phyloP scores from a whole-genome alignment of 2,113 vertebrate genomes.

The Corythaixoides concolor region DNA sequence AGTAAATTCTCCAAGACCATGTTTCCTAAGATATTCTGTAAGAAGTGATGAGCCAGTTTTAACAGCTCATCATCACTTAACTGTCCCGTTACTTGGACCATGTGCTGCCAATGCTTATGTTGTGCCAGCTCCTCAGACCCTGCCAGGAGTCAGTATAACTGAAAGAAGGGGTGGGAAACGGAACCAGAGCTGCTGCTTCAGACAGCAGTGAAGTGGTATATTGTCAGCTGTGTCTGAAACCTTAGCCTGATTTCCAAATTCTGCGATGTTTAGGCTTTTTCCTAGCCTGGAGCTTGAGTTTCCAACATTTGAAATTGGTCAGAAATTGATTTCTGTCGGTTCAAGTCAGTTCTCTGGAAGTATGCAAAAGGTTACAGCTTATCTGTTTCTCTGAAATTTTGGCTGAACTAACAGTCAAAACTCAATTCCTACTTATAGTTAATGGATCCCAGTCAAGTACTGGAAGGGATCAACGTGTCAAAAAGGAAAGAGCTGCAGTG shows the following conservation, averaged over 20 bases:
- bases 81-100: background rate
- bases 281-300: background rate
- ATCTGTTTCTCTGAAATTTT: slow-evolving; percentile 8
- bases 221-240: background rate
- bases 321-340: background rate
- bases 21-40: background rate
- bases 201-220: background rate
- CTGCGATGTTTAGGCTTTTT: background rate
- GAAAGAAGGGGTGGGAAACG: background rate
- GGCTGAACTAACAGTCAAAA: slow-evolving; percentile 58
- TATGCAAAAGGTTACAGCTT: background rate
- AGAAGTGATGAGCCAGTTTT: background rate
- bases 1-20: background rate
- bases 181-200: background rate
- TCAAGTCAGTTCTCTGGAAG: background rate
- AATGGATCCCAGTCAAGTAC: slow-evolving; percentile 89
- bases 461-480: slow-evolving; percentile 94
- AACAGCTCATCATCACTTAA: background rate
- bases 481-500: slow-evolving; percentile 98
- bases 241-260: background rate
- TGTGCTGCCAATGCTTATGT: background rate
- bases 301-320: background rate
- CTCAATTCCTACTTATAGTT: slow-evolving; percentile 54
- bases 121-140: background rate
- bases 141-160: background rate